Conservation (phyloP, 2,113 vertebrate species). For the Caretta caretta region DNA sequence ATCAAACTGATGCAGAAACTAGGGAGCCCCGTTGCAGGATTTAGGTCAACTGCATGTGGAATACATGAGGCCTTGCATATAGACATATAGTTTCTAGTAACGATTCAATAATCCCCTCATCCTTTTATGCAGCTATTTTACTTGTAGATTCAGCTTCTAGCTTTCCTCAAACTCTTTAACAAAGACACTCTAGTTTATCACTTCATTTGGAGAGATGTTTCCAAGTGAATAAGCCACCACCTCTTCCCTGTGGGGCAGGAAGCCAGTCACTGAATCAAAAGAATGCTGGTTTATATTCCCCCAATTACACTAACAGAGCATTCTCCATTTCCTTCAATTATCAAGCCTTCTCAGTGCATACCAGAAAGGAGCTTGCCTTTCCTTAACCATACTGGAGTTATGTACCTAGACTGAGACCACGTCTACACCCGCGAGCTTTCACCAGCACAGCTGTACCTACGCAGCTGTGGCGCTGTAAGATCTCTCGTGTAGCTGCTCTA, state of each 20-base stretch:
- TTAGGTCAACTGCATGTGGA: constrained; percentile 66
- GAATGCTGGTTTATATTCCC: constrained; percentile 23
- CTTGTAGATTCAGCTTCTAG: constrained; percentile 11
- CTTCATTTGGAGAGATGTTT: constrained; percentile 29
- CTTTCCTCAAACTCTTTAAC: constrained; percentile 6
- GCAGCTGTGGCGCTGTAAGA: too few species aligned
- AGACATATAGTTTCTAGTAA: constrained; percentile 57
- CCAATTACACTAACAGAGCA: background rate
- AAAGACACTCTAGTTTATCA: constrained; percentile 15
- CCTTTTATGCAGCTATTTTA: constrained; percentile 37
- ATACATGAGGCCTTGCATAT: constrained; percentile 35
- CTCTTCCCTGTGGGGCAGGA: constrained; percentile 66
- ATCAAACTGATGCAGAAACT: constrained; percentile 18
- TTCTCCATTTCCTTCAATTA: background rate
- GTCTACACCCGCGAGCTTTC: too few species aligned
- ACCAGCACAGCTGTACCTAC: too few species aligned
- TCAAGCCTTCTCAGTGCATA: background rate
- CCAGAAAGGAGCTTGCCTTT: background rate
- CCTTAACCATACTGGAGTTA: background rate
- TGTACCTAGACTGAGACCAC: background rate
- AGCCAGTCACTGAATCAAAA: constrained; percentile 28
- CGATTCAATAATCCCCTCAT: constrained; percentile 66
- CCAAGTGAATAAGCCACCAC: background rate
- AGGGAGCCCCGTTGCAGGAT: constrained; percentile 53
- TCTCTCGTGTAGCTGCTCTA: too few species aligned